A percentile compares a stretch with the other conserved stretches of the same genome.
Evolutionary conservation across 30 jellyfish, hydroid and myxozoan species (phyloP).

Genomic region (Aurelia aurita complex sp. Pacific): DNA sequence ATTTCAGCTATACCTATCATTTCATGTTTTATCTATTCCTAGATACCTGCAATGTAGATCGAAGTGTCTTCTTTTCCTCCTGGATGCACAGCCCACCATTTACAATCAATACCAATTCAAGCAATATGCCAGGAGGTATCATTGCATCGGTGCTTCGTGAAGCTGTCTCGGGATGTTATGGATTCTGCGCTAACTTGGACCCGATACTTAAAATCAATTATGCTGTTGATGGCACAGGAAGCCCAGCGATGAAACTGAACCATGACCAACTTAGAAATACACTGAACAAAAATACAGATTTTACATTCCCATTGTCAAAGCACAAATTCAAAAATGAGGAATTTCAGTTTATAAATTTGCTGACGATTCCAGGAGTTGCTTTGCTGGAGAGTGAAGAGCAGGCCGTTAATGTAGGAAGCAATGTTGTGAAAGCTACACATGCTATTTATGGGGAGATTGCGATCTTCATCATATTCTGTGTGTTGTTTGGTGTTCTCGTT

Average conservation of each 20-base stretch:
- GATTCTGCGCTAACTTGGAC: conserved; percentile 1
- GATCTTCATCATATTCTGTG: conserved; percentile 18
- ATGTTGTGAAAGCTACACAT: neutral
- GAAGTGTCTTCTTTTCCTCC: conserved; percentile 2
- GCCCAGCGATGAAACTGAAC: neutral
- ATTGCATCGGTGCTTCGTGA: conserved; percentile 1
- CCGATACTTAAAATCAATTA: neutral
- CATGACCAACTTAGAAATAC: neutral
- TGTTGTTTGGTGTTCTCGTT: conserved; percentile 41
- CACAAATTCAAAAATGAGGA: neutral
- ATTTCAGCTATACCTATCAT: too few relatives aligned
- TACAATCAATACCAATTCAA: neutral
- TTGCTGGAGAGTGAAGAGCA: neutral
- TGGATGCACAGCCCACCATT: conserved; percentile 28
- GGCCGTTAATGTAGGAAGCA: neutral
- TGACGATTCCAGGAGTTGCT: conserved; percentile 62
- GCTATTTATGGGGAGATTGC: conserved; percentile 2
- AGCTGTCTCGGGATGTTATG: conserved; percentile 12
- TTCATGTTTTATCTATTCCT: neutral
- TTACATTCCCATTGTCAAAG: conserved; percentile 6
- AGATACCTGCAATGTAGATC: conserved; percentile 27
- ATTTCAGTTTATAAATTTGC: conserved; percentile 8
- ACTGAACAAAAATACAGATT: neutral
- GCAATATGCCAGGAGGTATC: conserved; percentile 7
- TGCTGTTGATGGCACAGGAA: conserved; percentile 8